phyloP scores from a whole-genome alignment of 1,140 invertebrate species.

The Temnothorax longispinosus region DNA sequence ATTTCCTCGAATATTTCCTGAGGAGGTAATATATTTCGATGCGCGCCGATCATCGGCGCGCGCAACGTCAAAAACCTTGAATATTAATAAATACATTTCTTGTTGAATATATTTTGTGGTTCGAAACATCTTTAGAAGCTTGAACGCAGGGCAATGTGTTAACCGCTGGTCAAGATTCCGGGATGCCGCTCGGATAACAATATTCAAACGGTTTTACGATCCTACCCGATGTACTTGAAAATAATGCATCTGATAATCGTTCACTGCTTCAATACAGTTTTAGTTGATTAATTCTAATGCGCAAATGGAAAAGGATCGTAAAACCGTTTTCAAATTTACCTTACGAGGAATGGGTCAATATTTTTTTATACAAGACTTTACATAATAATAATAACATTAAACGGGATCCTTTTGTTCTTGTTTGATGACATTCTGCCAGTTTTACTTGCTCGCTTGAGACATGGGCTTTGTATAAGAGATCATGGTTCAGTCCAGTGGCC shows the following conservation, averaged over 20 bases:
- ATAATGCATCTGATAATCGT: conserved; percentile 40
- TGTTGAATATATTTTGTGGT: conserved; percentile 54
- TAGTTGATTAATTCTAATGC: not conserved
- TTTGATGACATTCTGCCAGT: conserved; percentile 1
- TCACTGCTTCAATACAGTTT: not conserved
- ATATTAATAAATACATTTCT: conserved; percentile 65
- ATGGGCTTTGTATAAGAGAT: not conserved
- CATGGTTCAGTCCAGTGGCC: not conserved
- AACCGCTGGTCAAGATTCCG: conserved; percentile 10
- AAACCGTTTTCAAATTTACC: conserved; percentile 35
- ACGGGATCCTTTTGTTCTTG: conserved; percentile 40
- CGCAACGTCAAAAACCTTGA: conserved; percentile 39
- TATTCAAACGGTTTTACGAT: conserved; percentile 38
- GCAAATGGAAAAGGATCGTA: not conserved
- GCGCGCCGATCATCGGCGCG: not conserved
- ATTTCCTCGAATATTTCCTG: not conserved
- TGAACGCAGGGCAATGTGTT: conserved; percentile 21
- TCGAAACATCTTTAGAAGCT: conserved; percentile 25
- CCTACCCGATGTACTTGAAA: not conserved
- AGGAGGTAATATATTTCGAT: conserved; percentile 21
- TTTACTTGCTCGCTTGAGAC: not conserved
- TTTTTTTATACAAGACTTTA: conserved; percentile 61
- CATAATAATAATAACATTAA: conserved; percentile 3
- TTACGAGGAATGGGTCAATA: conserved; percentile 39
- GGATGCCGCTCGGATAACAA: conserved; percentile 27